Evolutionary conservation across 2,797 vertebrate genomes (phyloP), one percentile per base, ranked within the genome.

Genomic region (Dromococcyx pavoninus): DNA sequence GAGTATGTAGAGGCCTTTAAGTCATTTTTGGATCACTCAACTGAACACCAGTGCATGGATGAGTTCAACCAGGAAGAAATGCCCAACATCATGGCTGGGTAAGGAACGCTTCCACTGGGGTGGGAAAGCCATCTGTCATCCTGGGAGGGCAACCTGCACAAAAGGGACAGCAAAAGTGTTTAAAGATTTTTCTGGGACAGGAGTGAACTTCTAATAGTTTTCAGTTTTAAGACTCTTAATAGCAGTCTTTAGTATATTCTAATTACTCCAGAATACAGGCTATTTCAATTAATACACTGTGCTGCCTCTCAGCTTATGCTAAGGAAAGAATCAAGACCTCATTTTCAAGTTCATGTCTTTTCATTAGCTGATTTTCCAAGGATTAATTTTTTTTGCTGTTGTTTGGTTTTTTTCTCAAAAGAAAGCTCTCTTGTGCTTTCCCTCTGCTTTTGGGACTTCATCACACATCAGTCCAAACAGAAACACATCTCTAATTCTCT

Each of bases 11-110:
- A 94, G 35, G 96, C 92, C 66, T 97, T 97, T 33, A 95, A 97
- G 70, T n/a, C 93, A 2, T 97, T 97, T 85, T 48, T 97, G 93
- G 94, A 96, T 18, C 94, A 96, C 88, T 97, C 97, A 19, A 97
- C 96, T 9, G 96, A 97, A 83, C 97, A 97, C 44, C 96, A 97
- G 37, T 97, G 97, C 83, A 97, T 97, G 97, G 96, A 97, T 0
- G 86, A 95, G 41, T 97, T 97, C 96, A 97, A 96, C 76, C 93
- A 54, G 71, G 72, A 96, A 3, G 86, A 93, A 54, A 46, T 97
- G 95, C 96, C 96, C 64, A 50, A 60, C 54, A 96, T 97, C 3
- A 1, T 88, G 83, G 91, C 95, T 64, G 44, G 96, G 96, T 97
- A 91, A 96, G 95, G 27, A 89, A 27, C 1, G 0, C 5, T 18